Evolutionary conservation across 1,140 invertebrate species (phyloP).

Genomic region (Leptopilina boulardi): DNA sequence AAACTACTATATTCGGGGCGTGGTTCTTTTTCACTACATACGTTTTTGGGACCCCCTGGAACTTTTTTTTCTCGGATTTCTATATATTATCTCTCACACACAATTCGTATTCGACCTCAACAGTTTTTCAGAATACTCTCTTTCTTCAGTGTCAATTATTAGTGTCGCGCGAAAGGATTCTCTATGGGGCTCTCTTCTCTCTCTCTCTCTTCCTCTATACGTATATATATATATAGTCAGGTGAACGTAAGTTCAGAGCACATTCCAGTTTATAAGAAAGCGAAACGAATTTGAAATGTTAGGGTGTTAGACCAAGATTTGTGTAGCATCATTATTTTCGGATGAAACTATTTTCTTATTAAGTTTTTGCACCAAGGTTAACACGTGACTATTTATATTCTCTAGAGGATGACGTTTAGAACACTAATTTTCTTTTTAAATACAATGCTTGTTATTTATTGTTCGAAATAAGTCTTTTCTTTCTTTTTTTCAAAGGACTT

Average conservation of each 20-base stretch:
- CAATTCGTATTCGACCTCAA: background rate
- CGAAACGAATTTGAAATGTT: slow-evolving; percentile 14
- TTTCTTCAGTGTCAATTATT: slow-evolving; percentile 18
- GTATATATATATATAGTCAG: background rate
- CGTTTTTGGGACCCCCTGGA: slow-evolving; percentile 45
- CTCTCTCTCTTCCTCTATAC: no score
- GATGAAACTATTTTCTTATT: slow-evolving; percentile 11
- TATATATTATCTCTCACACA: background rate
- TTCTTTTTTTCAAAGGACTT: no score
- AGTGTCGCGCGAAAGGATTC: slow-evolving; percentile 31
- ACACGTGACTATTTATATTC: background rate
- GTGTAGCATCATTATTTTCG: background rate
- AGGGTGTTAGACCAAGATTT: slow-evolving; percentile 21
- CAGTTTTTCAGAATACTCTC: background rate
- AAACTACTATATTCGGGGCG: slow-evolving; percentile 47
- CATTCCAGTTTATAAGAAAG: background rate
- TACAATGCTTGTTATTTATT: background rate
- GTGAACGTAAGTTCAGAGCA: slow-evolving; percentile 25
- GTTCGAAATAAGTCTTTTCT: no score
- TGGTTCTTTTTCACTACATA: slow-evolving; percentile 48
- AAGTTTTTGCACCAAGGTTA: slow-evolving; percentile 12
- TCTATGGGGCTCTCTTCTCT: background rate
- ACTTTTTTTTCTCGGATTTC: slow-evolving; percentile 37
- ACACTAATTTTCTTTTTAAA: background rate
- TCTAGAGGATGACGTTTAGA: background rate